Evolutionary conservation across 2,113 vertebrate genomes (phyloP), one percentile per base, ranked within the genome.

Genomic region (Bubo blakistoni): DNA sequence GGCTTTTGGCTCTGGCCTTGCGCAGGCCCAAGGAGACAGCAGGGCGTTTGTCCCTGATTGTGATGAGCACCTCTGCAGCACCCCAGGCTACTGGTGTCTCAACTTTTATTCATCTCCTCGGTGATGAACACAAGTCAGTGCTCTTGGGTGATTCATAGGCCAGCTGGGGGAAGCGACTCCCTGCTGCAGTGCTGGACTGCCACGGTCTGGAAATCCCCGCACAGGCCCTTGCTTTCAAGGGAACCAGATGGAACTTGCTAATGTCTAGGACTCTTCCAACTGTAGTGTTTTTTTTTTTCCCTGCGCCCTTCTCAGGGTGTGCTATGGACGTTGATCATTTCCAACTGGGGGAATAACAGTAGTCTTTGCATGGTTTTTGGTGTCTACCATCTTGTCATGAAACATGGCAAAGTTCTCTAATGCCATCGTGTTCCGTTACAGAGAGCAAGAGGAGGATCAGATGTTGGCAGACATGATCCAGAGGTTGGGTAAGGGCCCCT

Each of bases 391-490:
- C 40, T 87, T 85, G 47, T 49, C 46, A 15, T 69, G 49, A 62
- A 59, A 19, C 47, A 36, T 2, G 7, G 49, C 44, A 32, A 27
- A 49, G n/a, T 82, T 77, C 66, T 38, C 77, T 94, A 14, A 93
- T 65, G 8, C 8, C 3, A 0, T 63, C 3, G 32, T 93, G 30
- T 95, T 91, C 58, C 59, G 62, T 97, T 98, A 26, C 94, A 99
- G 99, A 95, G 99, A 99, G 92, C 98, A 96, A n/a, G 99, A 99
- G 66, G 99, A 99, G 91, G 99, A 99, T 90, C 98, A 99, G 95
- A 87, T 99, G 96, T 92, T 99, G 61, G 98, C 98, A 96, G 96
- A 98, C 88, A 99, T 99, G 99, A 99, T 99, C 97, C 97, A 98
- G 96, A 99, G 87, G 27, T 97, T 99, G 21, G 98, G 99, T 99